Evolutionary conservation across 2,113 vertebrate species (phyloP).

Genomic region (Cricetomys ansorgei): DNA sequence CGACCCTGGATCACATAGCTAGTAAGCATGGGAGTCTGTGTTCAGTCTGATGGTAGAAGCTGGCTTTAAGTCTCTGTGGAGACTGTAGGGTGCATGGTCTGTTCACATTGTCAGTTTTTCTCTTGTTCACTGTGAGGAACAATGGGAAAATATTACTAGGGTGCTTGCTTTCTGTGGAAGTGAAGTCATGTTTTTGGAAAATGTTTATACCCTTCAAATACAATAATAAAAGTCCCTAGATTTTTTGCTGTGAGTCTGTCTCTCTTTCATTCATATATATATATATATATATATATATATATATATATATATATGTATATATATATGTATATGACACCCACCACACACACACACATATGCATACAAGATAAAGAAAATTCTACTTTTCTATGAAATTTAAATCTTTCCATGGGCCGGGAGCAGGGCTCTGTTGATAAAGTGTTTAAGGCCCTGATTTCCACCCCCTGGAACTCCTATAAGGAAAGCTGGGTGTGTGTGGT

Average conservation of each 20-base stretch:
- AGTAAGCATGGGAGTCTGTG: background rate
- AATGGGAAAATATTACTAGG: background rate
- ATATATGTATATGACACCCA: background rate
- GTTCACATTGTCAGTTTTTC: background rate
- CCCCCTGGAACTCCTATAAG: background rate
- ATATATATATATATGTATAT: background rate
- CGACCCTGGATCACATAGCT: background rate
- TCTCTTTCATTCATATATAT: too few species aligned
- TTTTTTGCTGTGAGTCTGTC: background rate
- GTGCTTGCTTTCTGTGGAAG: background rate
- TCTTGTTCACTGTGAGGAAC: background rate
- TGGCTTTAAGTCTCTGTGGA: background rate
- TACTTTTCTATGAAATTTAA: constrained; percentile 50
- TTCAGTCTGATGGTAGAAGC: background rate
- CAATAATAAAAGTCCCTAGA: background rate
- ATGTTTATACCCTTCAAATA: background rate
- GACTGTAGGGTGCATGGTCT: background rate
- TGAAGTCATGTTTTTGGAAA: constrained; percentile 43
- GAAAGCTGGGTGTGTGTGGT: background rate
- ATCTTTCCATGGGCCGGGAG: background rate
- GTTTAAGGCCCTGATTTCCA: background rate
- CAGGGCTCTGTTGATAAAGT: background rate
- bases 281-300: background rate
- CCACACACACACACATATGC: background rate
- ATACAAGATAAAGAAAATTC: background rate